A percentile compares a stretch with the other conserved stretches of the same genome.
phyloP scores from a whole-genome alignment of 2,797 vertebrate species.

The Trichosurus vulpecula region DNA sequence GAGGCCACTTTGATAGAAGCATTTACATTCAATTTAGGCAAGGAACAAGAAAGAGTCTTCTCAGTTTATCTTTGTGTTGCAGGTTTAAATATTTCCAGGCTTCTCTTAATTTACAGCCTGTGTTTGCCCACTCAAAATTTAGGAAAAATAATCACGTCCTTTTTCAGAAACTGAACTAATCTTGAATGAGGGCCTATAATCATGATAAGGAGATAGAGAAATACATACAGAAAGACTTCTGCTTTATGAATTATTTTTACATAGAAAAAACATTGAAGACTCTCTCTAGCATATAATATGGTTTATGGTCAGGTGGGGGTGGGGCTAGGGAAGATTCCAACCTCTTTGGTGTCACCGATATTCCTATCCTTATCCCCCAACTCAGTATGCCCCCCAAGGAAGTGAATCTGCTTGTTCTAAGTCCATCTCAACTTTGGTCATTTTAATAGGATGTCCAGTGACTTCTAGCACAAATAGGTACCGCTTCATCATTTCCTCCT shows the following conservation, averaged over 20 bases:
- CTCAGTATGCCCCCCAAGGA: background rate
- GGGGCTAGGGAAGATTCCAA: background rate
- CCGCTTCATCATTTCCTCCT: background rate
- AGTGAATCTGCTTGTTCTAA: background rate
- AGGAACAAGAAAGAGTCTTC: background rate
- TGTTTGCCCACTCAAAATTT: constrained; percentile 21
- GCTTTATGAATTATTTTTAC: background rate
- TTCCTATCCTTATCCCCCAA: background rate
- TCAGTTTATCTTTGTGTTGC: background rate
- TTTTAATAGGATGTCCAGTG: background rate
- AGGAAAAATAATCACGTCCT: background rate
- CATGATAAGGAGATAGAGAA: background rate
- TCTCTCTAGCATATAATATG: background rate
- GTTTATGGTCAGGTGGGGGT: background rate
- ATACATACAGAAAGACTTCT: background rate
- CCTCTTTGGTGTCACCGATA: background rate
- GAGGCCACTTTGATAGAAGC: background rate
- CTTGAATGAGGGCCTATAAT: background rate
- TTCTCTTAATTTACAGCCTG: constrained; percentile 49
- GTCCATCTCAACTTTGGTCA: background rate
- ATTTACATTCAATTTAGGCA: constrained; percentile 38
- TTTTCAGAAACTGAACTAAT: constrained; percentile 26
- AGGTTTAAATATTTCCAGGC: constrained; percentile 53
- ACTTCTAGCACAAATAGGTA: background rate
- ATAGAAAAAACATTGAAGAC: background rate